These are phyloP conservation scores for Agrochola lychnidis DNA, from an alignment of 2,888 invertebrate genomes.

Conservation along the genomic window DNA sequence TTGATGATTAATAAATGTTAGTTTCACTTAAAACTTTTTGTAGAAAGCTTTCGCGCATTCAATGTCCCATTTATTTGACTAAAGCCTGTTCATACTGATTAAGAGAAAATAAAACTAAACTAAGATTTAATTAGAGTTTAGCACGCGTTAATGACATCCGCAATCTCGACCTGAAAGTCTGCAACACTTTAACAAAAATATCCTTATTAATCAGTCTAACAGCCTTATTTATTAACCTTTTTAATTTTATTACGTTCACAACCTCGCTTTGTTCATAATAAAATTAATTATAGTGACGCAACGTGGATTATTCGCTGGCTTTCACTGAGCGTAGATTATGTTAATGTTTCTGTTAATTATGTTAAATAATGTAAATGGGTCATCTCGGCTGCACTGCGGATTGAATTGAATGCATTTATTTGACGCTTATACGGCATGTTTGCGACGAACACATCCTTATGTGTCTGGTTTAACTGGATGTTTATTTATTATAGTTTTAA, in stretches of 20 bases:
- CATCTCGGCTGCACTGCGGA: slow-evolving; percentile 42
- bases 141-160: slow-evolving; percentile 16
- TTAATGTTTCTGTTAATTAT: slow-evolving; percentile 48
- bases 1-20: not conserved
- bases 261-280: slow-evolving; percentile 50
- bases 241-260: slow-evolving; percentile 31
- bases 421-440: slow-evolving; percentile 15
- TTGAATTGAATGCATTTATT: slow-evolving; percentile 48
- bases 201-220: slow-evolving; percentile 22
- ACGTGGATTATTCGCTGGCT: slow-evolving; percentile 44
- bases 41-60: not conserved
- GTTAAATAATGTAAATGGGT: slow-evolving; percentile 61
- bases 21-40: not conserved
- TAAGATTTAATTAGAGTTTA: slow-evolving; percentile 1
- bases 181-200: slow-evolving; percentile 15
- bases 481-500: slow-evolving; percentile 21
- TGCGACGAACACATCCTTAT: slow-evolving; percentile 31
- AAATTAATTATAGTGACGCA: slow-evolving; percentile 60
- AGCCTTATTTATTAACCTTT: slow-evolving; percentile 36
- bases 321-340: slow-evolving; percentile 58
- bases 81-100: slow-evolving; percentile 13
- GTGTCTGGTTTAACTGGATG: slow-evolving; percentile 9
- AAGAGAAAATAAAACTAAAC: not conserved
- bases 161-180: not conserved
- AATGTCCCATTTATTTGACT: not conserved